These are phyloP conservation scores for Eupithecia exiguata DNA, from an alignment of 2,888 invertebrate genomes.

Conservation along the genomic window DNA sequence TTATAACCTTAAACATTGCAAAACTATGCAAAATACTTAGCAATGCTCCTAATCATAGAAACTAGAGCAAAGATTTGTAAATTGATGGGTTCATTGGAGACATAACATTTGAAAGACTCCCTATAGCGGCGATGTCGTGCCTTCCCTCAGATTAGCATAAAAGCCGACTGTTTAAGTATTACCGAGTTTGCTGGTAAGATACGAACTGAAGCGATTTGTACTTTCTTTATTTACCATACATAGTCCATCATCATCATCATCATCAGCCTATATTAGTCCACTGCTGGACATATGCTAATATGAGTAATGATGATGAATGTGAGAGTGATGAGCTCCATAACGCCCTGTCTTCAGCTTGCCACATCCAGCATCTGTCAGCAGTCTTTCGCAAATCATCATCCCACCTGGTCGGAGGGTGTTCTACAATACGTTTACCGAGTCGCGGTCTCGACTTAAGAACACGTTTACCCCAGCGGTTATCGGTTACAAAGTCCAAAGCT, in stretches of 20 bases:
- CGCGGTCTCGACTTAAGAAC: too few species aligned
- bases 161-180: conserved; percentile 71
- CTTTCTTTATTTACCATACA: not conserved
- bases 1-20: conserved; percentile 17
- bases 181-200: conserved; percentile 48
- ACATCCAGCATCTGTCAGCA: too few species aligned
- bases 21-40: conserved; percentile 27
- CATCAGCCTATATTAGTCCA: too few species aligned
- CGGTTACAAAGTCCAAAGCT: not conserved
- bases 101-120: conserved; percentile 49
- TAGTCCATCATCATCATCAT: too few species aligned
- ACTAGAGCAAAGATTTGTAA: conserved; percentile 46
- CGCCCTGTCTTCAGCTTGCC: too few species aligned
- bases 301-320: too few species aligned
- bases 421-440: too few species aligned
- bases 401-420: too few species aligned
- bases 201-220: conserved; percentile 50
- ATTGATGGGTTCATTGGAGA: conserved; percentile 50
- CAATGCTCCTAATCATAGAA: conserved; percentile 39
- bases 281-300: too few species aligned
- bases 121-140: conserved; percentile 63
- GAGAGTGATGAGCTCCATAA: too few species aligned
- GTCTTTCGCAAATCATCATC: too few species aligned
- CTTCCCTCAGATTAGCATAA: conserved; percentile 74
- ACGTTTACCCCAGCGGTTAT: too few species aligned